Evolutionary conservation across 2,113 vertebrate species (phyloP).

Genomic region (Pomatorhinus ruficollis): DNA sequence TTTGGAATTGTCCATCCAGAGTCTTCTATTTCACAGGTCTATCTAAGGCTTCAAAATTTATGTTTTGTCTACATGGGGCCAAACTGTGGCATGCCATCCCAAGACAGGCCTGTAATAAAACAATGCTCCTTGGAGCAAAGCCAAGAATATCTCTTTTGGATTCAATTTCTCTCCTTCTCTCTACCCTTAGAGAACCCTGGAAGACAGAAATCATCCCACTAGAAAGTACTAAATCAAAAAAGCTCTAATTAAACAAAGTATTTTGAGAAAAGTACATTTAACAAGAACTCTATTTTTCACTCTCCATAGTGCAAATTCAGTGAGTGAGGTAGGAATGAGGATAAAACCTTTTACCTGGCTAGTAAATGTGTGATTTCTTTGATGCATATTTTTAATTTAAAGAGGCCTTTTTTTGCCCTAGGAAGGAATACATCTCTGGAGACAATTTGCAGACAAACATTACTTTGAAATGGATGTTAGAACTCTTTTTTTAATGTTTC

Average conservation of each 20-base stretch:
- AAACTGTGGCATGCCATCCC: neutral
- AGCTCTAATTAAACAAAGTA: neutral
- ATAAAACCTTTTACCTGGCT: neutral
- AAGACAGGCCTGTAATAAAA: neutral
- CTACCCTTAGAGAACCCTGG: neutral
- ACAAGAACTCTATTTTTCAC: neutral
- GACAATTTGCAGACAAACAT: neutral
- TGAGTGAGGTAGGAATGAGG: neutral
- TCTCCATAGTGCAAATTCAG: neutral
- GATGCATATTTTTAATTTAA: neutral
- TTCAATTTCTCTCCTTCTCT: neutral
- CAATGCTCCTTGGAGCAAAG: neutral
- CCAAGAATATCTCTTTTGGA: neutral
- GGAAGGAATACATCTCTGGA: neutral
- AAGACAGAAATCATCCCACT: neutral
- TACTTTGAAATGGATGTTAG: neutral
- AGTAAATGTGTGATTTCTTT: neutral
- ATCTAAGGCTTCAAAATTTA: neutral
- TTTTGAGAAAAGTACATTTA: neutral
- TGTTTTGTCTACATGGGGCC: neutral
- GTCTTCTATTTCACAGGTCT: neutral
- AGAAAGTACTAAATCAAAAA: neutral
- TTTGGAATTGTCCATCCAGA: neutral
- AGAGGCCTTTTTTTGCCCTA: neutral
- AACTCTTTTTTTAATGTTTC: neutral